phyloP scores from a whole-genome alignment of 2,797 vertebrate genomes.

The Heliangelus exortis region DNA sequence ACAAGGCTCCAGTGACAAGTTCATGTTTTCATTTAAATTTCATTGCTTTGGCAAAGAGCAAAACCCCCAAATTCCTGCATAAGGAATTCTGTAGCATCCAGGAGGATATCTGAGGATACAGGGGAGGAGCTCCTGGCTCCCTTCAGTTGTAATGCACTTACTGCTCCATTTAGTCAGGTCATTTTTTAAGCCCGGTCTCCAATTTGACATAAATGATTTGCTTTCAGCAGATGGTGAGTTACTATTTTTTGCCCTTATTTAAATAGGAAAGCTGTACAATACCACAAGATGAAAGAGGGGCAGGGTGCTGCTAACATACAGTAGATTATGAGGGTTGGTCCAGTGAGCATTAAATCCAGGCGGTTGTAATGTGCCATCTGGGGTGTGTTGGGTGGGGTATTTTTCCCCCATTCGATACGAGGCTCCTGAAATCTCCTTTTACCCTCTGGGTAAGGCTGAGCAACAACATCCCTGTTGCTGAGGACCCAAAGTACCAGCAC shows the following conservation, averaged over 20 bases:
- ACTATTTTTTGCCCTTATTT: constrained; percentile 66
- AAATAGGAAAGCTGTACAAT: constrained; percentile 42
- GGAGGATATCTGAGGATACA: constrained; percentile 33
- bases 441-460: not conserved
- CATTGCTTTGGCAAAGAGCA: not conserved
- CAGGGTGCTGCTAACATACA: not conserved
- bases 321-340: constrained; percentile 59
- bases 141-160: not conserved
- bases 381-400: not conserved
- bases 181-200: constrained; percentile 55
- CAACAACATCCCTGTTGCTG: constrained; percentile 1
- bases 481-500: not conserved
- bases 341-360: constrained; percentile 61
- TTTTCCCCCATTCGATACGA: not conserved
- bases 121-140: not conserved
- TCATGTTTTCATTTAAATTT: not conserved
- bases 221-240: constrained; percentile 69
- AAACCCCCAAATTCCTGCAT: not conserved
- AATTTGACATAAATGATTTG: constrained; percentile 58
- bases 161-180: constrained; percentile 57
- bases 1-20: not conserved
- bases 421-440: not conserved
- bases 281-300: constrained; percentile 49
- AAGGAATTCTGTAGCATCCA: not conserved
- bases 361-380: constrained; percentile 59